Conservation (phyloP, 2,797 vertebrate genomes). For the Melanotaenia parkinsoni region DNA sequence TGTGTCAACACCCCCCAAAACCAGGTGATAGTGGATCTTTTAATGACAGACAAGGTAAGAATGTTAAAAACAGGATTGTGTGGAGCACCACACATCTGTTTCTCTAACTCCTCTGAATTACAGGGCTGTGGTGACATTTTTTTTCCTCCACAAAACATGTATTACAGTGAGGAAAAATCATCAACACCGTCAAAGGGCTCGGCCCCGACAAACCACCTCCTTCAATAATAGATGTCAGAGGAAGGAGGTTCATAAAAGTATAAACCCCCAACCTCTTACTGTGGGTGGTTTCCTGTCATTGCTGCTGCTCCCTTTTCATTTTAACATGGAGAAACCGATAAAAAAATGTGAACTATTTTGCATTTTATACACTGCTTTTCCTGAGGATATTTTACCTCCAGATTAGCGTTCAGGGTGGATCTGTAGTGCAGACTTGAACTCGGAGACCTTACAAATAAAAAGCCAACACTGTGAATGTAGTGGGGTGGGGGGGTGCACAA, state of each 20-base stretch:
- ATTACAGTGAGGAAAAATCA: conserved; percentile 66
- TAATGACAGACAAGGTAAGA: conserved; percentile 80
- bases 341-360: conserved; percentile 2
- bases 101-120: conserved; percentile 65
- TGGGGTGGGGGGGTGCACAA: conserved; percentile 36
- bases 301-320: conserved; percentile 15
- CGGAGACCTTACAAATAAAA: conserved; percentile 61
- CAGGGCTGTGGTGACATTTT: conserved; percentile 60
- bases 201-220: conserved; percentile 61
- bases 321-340: not conserved
- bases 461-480: conserved; percentile 63
- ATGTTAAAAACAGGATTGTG: conserved; percentile 79
- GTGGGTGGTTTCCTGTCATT: conserved; percentile 38
- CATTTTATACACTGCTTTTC: not conserved
- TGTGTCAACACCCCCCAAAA: conserved; percentile 58
- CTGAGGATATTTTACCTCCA: not conserved
- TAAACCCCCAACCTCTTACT: conserved; percentile 75
- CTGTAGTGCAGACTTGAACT: conserved; percentile 43
- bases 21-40: conserved; percentile 65
- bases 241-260: conserved; percentile 81
- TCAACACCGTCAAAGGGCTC: conserved; percentile 67
- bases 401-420: not conserved
- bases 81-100: conserved; percentile 65
- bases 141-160: conserved; percentile 56
- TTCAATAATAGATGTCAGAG: conserved; percentile 80